A percentile compares a stretch with the other conserved stretches of the same genome.
phyloP scores from a whole-genome alignment of 1,140 invertebrate species.

The Drosophila erecta region DNA sequence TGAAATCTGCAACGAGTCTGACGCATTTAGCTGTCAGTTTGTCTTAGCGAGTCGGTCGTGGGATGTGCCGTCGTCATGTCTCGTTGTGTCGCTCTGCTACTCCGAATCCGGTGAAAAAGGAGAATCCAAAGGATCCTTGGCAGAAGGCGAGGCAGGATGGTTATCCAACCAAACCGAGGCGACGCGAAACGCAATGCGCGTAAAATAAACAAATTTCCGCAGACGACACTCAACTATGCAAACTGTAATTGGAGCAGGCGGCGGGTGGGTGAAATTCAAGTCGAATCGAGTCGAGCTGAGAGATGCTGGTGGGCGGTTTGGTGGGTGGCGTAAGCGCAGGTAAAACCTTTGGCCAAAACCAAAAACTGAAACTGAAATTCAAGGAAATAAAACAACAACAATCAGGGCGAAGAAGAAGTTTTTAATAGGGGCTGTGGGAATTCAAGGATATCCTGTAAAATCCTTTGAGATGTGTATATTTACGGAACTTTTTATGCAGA shows the following conservation, averaged over 20 bases:
- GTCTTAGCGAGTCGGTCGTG: constrained; percentile 58
- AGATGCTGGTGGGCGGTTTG: constrained; percentile 8
- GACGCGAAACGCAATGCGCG: constrained; percentile 73
- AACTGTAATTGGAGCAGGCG: constrained; percentile 76
- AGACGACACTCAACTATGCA: constrained; percentile 81
- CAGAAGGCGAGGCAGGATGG: constrained; percentile 2
- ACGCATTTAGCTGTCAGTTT: constrained; percentile 79
- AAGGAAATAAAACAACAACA: constrained; percentile 40
- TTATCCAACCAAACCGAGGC: constrained; percentile 36
- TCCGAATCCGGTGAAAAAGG: constrained; percentile 41
- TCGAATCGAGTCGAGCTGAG: constrained; percentile 1
- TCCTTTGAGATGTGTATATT: background rate
- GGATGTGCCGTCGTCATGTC: constrained; percentile 42
- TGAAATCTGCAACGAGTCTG: constrained; percentile 76
- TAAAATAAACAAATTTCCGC: constrained; percentile 82
- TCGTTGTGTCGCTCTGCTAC: constrained; percentile 22
- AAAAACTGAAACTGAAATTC: constrained; percentile 66
- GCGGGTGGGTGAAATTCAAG: constrained; percentile 3
- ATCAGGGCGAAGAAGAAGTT: background rate
- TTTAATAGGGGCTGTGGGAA: background rate
- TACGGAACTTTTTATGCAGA: too few species aligned
- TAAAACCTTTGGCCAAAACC: constrained; percentile 64
- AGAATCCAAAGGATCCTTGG: constrained; percentile 30
- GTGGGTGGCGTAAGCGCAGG: constrained; percentile 44
- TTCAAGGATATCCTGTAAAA: constrained; percentile 7